Evolutionary conservation across 2,113 vertebrate species (phyloP).

Genomic region (Neodon shergylaensis): DNA sequence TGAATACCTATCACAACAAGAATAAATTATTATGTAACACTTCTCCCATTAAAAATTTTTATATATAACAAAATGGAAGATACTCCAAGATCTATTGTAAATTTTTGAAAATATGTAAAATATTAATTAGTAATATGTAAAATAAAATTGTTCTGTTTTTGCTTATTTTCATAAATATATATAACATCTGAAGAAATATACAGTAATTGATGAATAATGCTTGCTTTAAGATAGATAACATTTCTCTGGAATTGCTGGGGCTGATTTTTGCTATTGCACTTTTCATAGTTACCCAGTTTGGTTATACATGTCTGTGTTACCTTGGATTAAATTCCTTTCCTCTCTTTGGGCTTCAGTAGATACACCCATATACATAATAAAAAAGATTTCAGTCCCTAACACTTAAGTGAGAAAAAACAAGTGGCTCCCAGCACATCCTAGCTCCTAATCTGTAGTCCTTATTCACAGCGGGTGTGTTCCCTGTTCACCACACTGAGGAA

Average conservation of each 20-base stretch:
- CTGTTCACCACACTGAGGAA: constrained; percentile 7
- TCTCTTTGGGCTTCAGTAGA: background rate
- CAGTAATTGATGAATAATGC: background rate
- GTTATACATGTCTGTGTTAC: constrained; percentile 16
- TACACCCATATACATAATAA: background rate
- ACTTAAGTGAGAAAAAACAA: background rate
- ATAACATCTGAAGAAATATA: background rate
- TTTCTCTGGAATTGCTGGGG: background rate
- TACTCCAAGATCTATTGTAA: background rate
- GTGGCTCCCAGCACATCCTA: background rate
- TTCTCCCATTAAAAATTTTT: background rate
- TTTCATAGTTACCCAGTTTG: constrained; percentile 3
- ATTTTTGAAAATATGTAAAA: background rate
- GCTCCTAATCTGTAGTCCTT: background rate
- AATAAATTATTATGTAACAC: background rate
- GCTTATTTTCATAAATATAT: background rate
- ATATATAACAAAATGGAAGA: background rate
- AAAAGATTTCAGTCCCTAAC: background rate
- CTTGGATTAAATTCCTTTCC: background rate
- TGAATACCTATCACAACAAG: background rate
- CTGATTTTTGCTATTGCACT: background rate
- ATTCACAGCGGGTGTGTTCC: background rate
- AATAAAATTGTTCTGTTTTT: background rate
- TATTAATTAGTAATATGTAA: background rate
- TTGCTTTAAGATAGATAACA: background rate